Conservation (phyloP, 1,140 invertebrate genomes). For the Eupeodes corollae region DNA sequence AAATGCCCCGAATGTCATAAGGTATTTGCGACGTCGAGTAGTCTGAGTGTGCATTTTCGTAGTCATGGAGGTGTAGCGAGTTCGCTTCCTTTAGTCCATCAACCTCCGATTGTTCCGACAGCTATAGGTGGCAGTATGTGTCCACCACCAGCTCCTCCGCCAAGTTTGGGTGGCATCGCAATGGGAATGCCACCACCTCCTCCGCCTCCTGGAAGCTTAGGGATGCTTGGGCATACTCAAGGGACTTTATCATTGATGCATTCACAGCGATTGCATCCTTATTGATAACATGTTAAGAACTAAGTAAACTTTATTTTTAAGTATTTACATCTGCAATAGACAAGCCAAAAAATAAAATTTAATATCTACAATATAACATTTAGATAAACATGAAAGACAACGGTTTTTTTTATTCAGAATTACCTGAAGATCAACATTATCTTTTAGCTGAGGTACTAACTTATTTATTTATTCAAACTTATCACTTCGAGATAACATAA, state of each 20-base stretch:
- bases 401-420: no score
- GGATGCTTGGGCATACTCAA: background rate
- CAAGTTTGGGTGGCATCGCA: background rate
- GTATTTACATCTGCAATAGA: no score
- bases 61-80: conserved; percentile 26
- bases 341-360: no score
- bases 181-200: conserved; percentile 3
- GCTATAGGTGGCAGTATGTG: conserved; percentile 1
- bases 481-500: no score
- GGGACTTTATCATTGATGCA: background rate
- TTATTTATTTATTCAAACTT: no score
- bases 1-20: conserved; percentile 36
- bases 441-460: no score
- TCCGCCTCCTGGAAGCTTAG: conserved; percentile 5
- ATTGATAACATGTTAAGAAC: no score
- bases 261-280: background rate
- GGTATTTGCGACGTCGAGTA: conserved; percentile 27
- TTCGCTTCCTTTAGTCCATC: conserved; percentile 18
- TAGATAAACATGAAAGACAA: no score
- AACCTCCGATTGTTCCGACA: conserved; percentile 1
- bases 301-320: no score
- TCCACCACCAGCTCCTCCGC: conserved; percentile 4
- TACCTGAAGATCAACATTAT: no score
- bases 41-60: conserved; percentile 29
- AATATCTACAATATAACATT: no score